Percentiles rank a stretch among this genome's conserved stretches.
Evolutionary conservation across 2,113 vertebrate genomes (phyloP).

Genomic region (Arvicanthis niloticus): DNA sequence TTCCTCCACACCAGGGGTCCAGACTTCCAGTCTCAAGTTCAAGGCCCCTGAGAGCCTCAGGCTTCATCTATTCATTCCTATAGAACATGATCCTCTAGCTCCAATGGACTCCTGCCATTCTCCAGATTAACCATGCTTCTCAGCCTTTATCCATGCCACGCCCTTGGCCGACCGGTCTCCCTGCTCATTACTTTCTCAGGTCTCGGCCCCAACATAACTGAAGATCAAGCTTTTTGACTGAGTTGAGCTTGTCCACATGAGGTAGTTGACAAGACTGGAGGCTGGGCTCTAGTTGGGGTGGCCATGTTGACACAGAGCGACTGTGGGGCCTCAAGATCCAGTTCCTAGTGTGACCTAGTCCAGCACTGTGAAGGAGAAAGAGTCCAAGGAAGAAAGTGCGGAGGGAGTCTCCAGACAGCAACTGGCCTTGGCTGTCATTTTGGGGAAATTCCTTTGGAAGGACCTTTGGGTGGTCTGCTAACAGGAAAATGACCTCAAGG

Average conservation of each 20-base stretch:
- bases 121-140: neutral
- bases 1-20: neutral
- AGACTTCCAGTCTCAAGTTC: neutral
- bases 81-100: neutral
- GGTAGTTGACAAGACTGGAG: neutral
- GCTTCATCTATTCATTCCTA: too few species aligned
- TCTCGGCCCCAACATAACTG: neutral
- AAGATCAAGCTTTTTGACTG: neutral
- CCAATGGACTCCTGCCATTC: neutral
- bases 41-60: neutral
- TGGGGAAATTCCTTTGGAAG: conserved; percentile 70
- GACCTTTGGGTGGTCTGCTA: neutral
- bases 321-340: neutral
- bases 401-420: neutral
- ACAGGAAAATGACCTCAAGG: neutral
- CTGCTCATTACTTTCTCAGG: neutral
- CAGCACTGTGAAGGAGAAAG: neutral
- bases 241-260: neutral
- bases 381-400: neutral
- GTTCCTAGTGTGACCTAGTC: neutral
- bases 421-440: conserved; percentile 19
- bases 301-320: neutral
- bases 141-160: neutral
- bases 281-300: neutral
- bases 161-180: neutral